Conservation (phyloP, 2,113 vertebrate genomes). For the Ranitomeya imitator region DNA sequence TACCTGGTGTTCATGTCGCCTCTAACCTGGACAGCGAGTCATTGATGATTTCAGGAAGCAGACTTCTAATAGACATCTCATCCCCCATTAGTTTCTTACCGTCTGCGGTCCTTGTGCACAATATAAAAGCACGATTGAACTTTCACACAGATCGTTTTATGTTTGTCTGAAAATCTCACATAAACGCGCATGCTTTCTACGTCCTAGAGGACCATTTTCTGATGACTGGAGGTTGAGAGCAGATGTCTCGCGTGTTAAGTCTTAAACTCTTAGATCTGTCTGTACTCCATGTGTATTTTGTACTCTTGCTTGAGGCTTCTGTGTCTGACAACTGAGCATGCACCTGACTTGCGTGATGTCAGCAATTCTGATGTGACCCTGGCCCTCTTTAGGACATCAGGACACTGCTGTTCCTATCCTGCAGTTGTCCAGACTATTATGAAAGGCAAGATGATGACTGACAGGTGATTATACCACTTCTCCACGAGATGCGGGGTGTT, state of each 20-base stretch:
- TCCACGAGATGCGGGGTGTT: neutral
- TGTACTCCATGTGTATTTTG: conserved; percentile 1
- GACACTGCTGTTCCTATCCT: neutral
- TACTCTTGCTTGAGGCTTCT: conserved; percentile 11
- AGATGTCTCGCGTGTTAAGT: neutral
- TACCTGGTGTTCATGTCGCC: neutral
- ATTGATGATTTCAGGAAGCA: neutral
- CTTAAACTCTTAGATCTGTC: neutral
- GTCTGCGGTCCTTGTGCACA: neutral
- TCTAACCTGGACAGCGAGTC: neutral
- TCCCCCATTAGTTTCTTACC: neutral
- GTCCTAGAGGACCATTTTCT: conserved; percentile 14
- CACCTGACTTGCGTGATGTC: neutral
- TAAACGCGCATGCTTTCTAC: conserved; percentile 3
- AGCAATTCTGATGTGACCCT: neutral
- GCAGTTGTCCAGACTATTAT: neutral
- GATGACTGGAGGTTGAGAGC: neutral
- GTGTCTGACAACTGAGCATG: neutral
- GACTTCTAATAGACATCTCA: neutral
- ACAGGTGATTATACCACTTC: neutral
- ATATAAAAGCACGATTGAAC: neutral
- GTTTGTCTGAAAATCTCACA: conserved; percentile 4
- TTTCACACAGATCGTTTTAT: neutral
- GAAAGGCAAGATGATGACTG: neutral
- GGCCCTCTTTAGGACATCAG: neutral